Conservation (phyloP, 2,888 invertebrate genomes). For the Ophraella communa region DNA sequence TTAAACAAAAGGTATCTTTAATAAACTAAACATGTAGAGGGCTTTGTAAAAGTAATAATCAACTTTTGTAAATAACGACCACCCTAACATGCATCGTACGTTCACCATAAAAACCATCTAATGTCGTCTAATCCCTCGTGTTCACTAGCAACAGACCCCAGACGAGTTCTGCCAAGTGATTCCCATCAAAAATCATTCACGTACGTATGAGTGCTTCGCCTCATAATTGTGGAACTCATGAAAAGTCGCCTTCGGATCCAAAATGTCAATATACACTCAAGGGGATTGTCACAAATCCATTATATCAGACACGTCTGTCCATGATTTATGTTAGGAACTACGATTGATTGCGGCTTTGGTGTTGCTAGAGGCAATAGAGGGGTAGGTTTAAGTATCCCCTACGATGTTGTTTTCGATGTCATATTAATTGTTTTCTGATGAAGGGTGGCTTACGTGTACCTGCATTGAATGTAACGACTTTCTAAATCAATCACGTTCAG, state of each 20-base stretch:
- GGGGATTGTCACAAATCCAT: slow-evolving; percentile 30
- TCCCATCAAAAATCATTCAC: slow-evolving; percentile 14
- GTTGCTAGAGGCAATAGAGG: slow-evolving; percentile 32
- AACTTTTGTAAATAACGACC: background rate
- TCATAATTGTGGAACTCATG: slow-evolving; percentile 15
- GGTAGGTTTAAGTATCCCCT: slow-evolving; percentile 33
- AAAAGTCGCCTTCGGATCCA: slow-evolving; percentile 8
- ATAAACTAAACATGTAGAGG: no score
- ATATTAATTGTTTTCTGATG: slow-evolving; percentile 42
- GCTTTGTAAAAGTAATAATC: no score
- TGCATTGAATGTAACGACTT: background rate
- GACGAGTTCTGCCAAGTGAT: slow-evolving; percentile 10
- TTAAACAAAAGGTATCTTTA: no score
- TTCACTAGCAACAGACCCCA: background rate
- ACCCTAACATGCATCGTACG: background rate
- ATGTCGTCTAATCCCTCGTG: slow-evolving; percentile 4
- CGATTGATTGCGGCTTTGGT: slow-evolving; percentile 40
- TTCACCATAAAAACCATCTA: slow-evolving; percentile 2
- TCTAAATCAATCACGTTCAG: no score
- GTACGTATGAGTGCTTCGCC: slow-evolving; percentile 11
- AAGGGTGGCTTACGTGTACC: slow-evolving; percentile 20
- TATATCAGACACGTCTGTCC: slow-evolving; percentile 33
- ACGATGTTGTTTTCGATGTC: slow-evolving; percentile 41
- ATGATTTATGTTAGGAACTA: slow-evolving; percentile 44
- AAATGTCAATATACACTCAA: slow-evolving; percentile 14